phyloP scores from a whole-genome alignment of 2,888 invertebrate species.

The Thymelicus sylvestris region DNA sequence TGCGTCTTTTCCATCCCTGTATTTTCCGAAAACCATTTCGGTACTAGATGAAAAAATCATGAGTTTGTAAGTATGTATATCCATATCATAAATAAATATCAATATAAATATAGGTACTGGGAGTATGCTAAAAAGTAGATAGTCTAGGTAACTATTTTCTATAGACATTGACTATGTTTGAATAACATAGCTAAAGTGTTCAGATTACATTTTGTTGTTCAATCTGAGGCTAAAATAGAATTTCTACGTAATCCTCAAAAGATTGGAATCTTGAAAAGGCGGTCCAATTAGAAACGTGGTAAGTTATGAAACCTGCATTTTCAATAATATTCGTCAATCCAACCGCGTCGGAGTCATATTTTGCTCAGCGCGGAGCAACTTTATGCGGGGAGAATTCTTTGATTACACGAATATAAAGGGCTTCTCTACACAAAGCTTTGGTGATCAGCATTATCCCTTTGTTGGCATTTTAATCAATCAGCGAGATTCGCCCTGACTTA shows the following conservation, averaged over 20 bases:
- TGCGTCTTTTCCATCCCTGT: too few relatives aligned
- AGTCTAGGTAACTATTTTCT: too few relatives aligned
- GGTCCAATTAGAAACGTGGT: not conserved
- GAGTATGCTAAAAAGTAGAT: too few relatives aligned
- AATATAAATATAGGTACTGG: too few relatives aligned
- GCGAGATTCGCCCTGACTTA: constrained; percentile 54
- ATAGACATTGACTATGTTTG: too few relatives aligned
- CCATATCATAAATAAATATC: too few relatives aligned
- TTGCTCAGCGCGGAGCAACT: constrained; percentile 61
- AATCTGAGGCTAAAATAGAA: not conserved
- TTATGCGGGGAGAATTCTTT: constrained; percentile 71
- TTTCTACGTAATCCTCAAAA: not conserved
- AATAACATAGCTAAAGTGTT: too few relatives aligned
- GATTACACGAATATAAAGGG: constrained; percentile 79
- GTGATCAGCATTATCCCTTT: constrained; percentile 82
- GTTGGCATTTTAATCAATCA: constrained; percentile 84
- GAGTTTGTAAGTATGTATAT: too few relatives aligned
- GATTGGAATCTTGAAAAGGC: not conserved
- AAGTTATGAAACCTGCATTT: constrained; percentile 28
- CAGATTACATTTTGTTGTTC: too few relatives aligned
- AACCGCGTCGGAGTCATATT: constrained; percentile 62
- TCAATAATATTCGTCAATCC: constrained; percentile 48
- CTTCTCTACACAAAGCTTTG: constrained; percentile 73
- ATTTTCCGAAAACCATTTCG: too few relatives aligned
- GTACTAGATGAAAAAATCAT: too few relatives aligned